Conservation (phyloP, 1,140 invertebrate genomes). For the Melitaea cinxia region DNA sequence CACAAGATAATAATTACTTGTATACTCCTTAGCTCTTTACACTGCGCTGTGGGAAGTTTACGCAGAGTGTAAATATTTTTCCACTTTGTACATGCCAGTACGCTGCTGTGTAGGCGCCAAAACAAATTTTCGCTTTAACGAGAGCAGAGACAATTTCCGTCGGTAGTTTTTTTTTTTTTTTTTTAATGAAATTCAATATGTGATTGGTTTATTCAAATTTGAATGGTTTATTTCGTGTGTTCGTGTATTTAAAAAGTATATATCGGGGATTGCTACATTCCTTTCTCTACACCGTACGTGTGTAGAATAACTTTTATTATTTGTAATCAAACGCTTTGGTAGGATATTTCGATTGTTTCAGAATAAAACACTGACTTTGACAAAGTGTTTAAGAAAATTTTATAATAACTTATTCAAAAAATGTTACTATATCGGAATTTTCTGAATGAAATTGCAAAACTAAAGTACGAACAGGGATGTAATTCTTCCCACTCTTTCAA, state of each 20-base stretch:
- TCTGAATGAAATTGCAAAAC: no score
- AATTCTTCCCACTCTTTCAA: no score
- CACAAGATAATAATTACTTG: slow-evolving; percentile 5
- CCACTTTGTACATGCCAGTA: background rate
- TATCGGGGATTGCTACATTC: no score
- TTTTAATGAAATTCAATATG: no score
- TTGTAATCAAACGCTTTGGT: background rate
- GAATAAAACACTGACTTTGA: background rate
- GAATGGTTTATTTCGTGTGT: no score
- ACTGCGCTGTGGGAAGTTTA: slow-evolving; percentile 21
- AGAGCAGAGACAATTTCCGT: no score
- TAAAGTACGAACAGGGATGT: no score
- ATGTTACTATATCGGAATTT: background rate
- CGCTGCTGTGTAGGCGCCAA: background rate
- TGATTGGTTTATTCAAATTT: no score
- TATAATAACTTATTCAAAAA: no score
- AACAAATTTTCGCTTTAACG: background rate
- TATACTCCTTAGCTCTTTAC: slow-evolving; percentile 7
- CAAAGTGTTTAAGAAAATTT: background rate
- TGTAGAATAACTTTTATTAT: background rate
- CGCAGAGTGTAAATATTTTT: slow-evolving; percentile 14
- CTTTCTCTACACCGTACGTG: no score
- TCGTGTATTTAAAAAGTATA: no score
- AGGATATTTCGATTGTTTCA: background rate
- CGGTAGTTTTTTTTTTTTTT: no score